Percentiles rank a stretch among this genome's conserved stretches.
Conservation (phyloP, 37 sponge, comb jelly and placozoan genomes). For the Cladorhizidae sp. region DNA sequence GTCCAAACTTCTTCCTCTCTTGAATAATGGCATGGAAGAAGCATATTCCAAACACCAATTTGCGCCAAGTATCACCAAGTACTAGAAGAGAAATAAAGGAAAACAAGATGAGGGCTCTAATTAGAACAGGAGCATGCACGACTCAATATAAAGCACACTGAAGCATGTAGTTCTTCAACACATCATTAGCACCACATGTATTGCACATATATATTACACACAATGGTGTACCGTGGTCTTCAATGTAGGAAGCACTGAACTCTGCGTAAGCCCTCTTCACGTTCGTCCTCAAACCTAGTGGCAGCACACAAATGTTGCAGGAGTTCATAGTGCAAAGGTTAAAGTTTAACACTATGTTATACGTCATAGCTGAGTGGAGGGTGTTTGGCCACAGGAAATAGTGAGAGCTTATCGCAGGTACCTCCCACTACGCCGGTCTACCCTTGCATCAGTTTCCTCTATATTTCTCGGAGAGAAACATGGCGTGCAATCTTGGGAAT, state of each 20-base stretch:
- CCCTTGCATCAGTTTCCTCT: too few species aligned
- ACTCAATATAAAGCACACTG: too few species aligned
- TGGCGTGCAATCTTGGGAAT: too few species aligned
- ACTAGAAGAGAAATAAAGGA: constrained; percentile 26
- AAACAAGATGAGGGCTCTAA: too few species aligned
- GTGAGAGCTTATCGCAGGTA: background rate
- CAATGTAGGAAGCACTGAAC: constrained; percentile 84
- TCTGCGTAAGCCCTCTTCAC: constrained; percentile 93
- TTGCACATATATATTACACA: background rate
- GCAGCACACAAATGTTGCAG: background rate
- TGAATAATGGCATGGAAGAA: constrained; percentile 98
- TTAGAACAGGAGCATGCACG: too few species aligned
- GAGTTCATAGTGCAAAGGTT: too few species aligned
- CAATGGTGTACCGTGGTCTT: constrained; percentile 74
- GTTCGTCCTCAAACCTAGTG: constrained; percentile 89
- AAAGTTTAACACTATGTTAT: background rate
- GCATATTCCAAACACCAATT: constrained; percentile 95
- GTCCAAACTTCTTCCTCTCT: constrained; percentile 99
- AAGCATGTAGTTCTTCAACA: too few species aligned
- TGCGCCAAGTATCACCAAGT: constrained; percentile 86
- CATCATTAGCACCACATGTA: too few species aligned
- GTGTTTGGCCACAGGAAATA: background rate
- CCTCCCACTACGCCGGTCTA: too few species aligned
- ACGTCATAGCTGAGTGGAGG: background rate
- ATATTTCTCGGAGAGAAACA: too few species aligned